phyloP scores from a whole-genome alignment of 1,140 invertebrate genomes.

The Brachionus rotundiformis region DNA sequence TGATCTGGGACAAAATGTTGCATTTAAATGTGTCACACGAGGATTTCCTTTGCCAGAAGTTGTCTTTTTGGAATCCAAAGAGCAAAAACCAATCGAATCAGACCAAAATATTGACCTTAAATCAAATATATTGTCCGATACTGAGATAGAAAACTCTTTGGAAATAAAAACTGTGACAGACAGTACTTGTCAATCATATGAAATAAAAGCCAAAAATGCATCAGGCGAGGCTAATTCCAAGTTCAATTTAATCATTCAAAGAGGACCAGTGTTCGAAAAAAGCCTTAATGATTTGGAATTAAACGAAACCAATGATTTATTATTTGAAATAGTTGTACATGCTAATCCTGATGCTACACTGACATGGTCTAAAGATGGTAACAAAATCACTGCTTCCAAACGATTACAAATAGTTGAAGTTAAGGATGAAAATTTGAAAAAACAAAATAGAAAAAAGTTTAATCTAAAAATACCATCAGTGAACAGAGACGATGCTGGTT shows the following conservation, averaged over 20 bases:
- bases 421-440: not conserved
- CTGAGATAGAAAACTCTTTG: not conserved
- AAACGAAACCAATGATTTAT: not conserved
- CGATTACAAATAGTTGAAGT: constrained; percentile 13
- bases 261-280: constrained; percentile 13
- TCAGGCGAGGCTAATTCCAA: constrained; percentile 7
- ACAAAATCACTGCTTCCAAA: constrained; percentile 1
- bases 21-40: not conserved
- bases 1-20: not conserved
- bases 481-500: constrained; percentile 91
- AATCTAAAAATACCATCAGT: constrained; percentile 82
- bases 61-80: not conserved
- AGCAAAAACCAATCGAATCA: not conserved
- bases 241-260: constrained; percentile 13
- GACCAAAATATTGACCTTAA: not conserved
- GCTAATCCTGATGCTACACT: constrained; percentile 35
- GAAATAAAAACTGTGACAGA: constrained; percentile 1
- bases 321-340: constrained; percentile 34
- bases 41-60: not conserved
- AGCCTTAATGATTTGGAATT: not conserved
- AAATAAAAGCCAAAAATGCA: constrained; percentile 23
- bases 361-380: constrained; percentile 44
- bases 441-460: not conserved
- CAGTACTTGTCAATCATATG: not conserved
- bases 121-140: not conserved